Conservation (phyloP, 2,888 invertebrate genomes). For the Cephus sareptanus region DNA sequence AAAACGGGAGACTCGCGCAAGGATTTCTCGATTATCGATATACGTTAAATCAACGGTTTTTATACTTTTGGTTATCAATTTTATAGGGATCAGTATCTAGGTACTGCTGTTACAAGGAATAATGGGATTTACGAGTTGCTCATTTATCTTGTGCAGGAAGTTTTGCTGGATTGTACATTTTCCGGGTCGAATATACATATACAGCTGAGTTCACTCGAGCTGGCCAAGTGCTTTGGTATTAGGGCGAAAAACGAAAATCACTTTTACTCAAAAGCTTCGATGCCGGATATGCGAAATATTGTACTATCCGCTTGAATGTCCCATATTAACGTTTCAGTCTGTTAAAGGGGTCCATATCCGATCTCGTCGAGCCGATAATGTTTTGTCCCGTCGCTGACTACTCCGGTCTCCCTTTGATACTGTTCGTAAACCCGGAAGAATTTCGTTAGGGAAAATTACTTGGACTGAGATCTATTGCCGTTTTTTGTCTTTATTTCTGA, state of each 20-base stretch:
- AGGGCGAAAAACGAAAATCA: not conserved
- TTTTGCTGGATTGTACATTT: not conserved
- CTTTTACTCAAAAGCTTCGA: not conserved
- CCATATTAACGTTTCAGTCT: slow-evolving; percentile 55
- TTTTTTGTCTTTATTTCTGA: not conserved
- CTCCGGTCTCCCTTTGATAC: slow-evolving; percentile 1
- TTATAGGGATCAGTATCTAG: too few relatives aligned
- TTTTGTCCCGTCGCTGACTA: slow-evolving; percentile 24
- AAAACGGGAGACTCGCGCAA: not conserved
- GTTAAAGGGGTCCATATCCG: slow-evolving; percentile 59
- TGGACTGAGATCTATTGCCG: not conserved
- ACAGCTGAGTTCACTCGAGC: not conserved
- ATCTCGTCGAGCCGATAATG: slow-evolving; percentile 33
- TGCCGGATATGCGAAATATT: slow-evolving; percentile 32
- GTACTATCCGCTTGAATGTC: slow-evolving; percentile 61
- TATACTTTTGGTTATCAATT: too few relatives aligned
- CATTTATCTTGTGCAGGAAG: not conserved
- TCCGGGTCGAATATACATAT: too few relatives aligned
- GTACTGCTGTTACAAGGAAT: not conserved
- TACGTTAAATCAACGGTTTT: too few relatives aligned
- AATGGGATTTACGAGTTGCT: not conserved
- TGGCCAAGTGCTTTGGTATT: not conserved
- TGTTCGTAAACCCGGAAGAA: not conserved
- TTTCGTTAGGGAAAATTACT: not conserved
- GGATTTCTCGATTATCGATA: not conserved